These are phyloP conservation scores for Drosophila atripex DNA, from an alignment of 2,888 invertebrate genomes.

Conservation along the genomic window DNA sequence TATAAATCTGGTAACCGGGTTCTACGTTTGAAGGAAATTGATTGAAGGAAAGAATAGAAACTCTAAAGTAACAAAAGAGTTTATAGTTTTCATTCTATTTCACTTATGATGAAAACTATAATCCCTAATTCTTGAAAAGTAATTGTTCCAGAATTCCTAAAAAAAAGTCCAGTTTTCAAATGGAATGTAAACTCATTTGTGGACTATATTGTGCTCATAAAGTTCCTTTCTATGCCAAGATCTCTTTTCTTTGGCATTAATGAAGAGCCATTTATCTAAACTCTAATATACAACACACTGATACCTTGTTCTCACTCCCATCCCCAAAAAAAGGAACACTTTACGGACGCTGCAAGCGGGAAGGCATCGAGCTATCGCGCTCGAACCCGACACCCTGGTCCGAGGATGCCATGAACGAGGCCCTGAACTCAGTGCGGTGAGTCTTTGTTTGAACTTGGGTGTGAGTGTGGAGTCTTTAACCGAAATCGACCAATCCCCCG, in stretches of 20 bases:
- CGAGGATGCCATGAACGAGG: constrained; percentile 96
- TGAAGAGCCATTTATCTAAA: not conserved
- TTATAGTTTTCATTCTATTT: no score
- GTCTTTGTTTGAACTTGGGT: constrained; percentile 25
- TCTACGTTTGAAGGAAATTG: no score
- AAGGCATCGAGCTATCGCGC: constrained; percentile 94
- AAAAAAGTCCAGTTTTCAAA: no score
- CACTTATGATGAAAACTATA: no score
- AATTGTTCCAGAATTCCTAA: no score
- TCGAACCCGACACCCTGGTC: constrained; percentile 97
- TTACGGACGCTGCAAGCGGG: constrained; percentile 94
- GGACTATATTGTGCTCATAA: no score
- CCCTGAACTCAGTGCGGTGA: constrained; percentile 93
- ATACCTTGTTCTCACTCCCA: not conserved
- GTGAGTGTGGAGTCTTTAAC: not conserved
- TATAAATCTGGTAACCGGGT: no score
- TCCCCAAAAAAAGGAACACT: constrained; percentile 87
- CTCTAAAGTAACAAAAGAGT: no score
- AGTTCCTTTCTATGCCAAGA: no score
- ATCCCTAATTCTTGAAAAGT: no score
- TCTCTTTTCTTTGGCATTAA: not conserved
- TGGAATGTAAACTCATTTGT: no score
- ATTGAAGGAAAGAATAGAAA: no score
- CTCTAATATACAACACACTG: not conserved
- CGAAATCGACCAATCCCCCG: not conserved